Conservation (phyloP, 1,140 invertebrate genomes). For the Odontomachus brunneus region DNA sequence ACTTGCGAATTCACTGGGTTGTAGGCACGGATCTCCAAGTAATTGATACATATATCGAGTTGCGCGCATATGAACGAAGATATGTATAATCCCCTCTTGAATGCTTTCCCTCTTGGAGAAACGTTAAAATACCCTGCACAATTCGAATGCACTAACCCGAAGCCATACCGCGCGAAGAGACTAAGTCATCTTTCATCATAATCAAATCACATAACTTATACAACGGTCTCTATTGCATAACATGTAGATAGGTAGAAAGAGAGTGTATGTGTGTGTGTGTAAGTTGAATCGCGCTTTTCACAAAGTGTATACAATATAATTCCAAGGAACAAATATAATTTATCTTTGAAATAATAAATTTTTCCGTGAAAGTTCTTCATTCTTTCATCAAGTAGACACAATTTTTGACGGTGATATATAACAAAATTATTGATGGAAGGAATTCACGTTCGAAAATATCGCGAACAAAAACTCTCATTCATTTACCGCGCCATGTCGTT, state of each 20-base stretch:
- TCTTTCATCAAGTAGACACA: no score
- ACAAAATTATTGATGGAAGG: no score
- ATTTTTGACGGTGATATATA: no score
- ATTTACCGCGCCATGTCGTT: neutral
- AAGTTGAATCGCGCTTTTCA: no score
- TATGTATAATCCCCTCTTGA: neutral
- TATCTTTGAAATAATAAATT: no score
- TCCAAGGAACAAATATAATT: no score
- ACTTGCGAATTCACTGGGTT: neutral
- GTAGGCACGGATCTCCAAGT: constrained; percentile 17
- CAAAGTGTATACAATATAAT: no score
- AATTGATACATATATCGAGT: constrained; percentile 12
- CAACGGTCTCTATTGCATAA: no score
- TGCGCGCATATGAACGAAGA: neutral
- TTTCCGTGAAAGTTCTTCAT: no score
- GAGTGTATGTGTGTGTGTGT: no score
- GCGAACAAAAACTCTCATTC: neutral
- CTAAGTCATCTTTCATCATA: no score
- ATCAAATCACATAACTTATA: neutral
- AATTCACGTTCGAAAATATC: neutral
- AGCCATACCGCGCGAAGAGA: neutral
- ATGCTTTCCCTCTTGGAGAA: neutral
- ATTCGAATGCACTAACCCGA: neutral
- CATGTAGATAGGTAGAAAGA: no score
- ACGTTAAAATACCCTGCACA: neutral